These are phyloP conservation scores for Synanthedon vespiformis DNA, from an alignment of 2,888 invertebrate species.

Conservation along the genomic window DNA sequence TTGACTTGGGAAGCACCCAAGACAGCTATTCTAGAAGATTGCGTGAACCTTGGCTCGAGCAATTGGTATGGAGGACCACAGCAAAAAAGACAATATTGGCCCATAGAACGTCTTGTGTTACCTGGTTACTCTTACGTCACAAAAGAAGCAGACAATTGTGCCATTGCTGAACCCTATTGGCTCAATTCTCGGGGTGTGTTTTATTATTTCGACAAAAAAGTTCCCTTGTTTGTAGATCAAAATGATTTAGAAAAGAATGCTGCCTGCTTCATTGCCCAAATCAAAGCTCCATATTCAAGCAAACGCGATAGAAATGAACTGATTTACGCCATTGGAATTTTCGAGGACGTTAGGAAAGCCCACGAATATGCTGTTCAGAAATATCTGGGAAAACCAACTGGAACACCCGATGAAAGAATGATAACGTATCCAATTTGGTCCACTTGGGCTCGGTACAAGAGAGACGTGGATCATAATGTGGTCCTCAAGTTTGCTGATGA, in stretches of 20 bases:
- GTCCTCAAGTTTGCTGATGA: slow-evolving; percentile 64
- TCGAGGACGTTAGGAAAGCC: slow-evolving; percentile 65
- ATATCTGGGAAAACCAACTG: slow-evolving; percentile 70
- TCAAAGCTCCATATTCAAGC: slow-evolving; percentile 55
- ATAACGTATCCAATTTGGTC: slow-evolving; percentile 75
- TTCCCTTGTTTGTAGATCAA: slow-evolving; percentile 76
- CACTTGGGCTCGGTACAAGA: slow-evolving; percentile 73
- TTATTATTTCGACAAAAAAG: slow-evolving; percentile 71
- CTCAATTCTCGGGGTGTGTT: slow-evolving; percentile 75
- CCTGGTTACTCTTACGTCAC: slow-evolving; percentile 68
- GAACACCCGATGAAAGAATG: slow-evolving; percentile 67
- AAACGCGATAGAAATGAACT: slow-evolving; percentile 50
- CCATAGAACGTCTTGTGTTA: slow-evolving; percentile 64
- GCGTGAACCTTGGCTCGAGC: slow-evolving; percentile 45
- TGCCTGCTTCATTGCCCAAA: slow-evolving; percentile 63
- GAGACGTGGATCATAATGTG: slow-evolving; percentile 58
- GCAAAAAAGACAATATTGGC: slow-evolving; percentile 72
- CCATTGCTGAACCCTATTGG: slow-evolving; percentile 75
- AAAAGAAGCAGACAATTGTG: slow-evolving; percentile 69
- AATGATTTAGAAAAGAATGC: slow-evolving; percentile 58
- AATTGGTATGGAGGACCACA: slow-evolving; percentile 77
- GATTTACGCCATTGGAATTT: slow-evolving; percentile 73
- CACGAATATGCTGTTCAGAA: slow-evolving; percentile 72
- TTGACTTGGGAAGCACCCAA: slow-evolving; percentile 44
- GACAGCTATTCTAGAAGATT: slow-evolving; percentile 35